These are phyloP conservation scores for Rhinella marina DNA, from an alignment of 2,797 vertebrate species.

Conservation along the genomic window DNA sequence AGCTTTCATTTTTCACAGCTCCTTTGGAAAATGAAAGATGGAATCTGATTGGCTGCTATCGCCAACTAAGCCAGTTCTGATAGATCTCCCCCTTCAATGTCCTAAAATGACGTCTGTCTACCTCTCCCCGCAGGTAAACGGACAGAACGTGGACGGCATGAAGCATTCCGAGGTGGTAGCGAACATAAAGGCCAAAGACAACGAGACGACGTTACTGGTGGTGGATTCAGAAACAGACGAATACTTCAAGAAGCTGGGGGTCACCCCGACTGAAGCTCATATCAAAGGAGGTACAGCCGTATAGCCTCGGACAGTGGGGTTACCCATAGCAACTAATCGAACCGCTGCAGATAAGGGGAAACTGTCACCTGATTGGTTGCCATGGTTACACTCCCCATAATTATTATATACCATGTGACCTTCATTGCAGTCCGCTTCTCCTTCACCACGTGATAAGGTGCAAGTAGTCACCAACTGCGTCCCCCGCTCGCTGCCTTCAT, in stretches of 20 bases:
- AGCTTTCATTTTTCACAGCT: no score
- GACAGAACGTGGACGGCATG: slow-evolving; percentile 81
- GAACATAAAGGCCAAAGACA: slow-evolving; percentile 80
- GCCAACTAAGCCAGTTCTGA: no score
- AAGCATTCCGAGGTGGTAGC: slow-evolving; percentile 90
- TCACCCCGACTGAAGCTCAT: slow-evolving; percentile 80
- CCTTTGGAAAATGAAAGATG: no score
- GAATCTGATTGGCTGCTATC: no score
- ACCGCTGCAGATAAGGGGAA: not conserved
- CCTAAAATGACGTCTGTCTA: not conserved
- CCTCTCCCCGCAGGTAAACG: slow-evolving; percentile 84
- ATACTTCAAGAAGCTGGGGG: slow-evolving; percentile 84
- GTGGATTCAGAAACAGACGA: slow-evolving; percentile 89
- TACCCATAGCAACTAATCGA: not conserved
- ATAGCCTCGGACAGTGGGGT: no score
- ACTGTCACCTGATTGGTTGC: not conserved
- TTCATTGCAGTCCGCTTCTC: not conserved
- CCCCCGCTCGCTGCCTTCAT: not conserved
- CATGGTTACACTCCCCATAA: not conserved
- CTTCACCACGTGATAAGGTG: not conserved
- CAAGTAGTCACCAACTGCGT: not conserved
- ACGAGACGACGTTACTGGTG: slow-evolving; percentile 84
- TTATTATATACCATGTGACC: not conserved
- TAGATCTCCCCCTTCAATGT: not conserved
- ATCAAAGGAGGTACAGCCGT: slow-evolving; percentile 70